Percentiles rank a stretch among this genome's conserved stretches.
These are phyloP conservation scores for Hippoglossus hippoglossus DNA, from an alignment of 2,797 vertebrate species.

Conservation along the genomic window DNA sequence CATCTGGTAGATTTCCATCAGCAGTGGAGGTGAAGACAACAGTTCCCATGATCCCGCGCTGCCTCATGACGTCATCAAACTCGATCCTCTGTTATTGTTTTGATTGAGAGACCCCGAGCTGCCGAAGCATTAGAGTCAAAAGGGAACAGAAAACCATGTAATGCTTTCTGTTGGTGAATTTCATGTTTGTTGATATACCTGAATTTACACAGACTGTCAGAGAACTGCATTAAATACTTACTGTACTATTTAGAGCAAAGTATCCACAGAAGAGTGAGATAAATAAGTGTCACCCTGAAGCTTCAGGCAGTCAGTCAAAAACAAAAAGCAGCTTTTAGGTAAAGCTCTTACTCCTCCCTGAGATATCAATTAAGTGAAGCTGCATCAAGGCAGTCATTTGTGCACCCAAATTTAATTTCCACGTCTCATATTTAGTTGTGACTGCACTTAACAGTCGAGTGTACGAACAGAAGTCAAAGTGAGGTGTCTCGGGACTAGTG, in stretches of 20 bases:
- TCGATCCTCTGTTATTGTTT: too few species aligned
- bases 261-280: neutral
- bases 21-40: too few species aligned
- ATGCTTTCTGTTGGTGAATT: too few species aligned
- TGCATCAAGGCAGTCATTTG: neutral
- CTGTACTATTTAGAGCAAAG: neutral
- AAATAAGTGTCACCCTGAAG: neutral
- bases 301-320: neutral
- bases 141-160: too few species aligned
- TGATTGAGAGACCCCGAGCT: too few species aligned
- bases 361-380: slow-evolving; percentile 1
- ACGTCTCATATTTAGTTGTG: neutral
- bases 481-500: neutral
- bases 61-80: too few species aligned
- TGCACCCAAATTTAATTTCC: neutral
- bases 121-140: too few species aligned
- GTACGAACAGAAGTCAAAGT: neutral
- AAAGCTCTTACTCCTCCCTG: neutral
- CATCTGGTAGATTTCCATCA: too few species aligned
- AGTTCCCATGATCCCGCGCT: too few species aligned
- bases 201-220: too few species aligned
- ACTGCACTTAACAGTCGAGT: neutral
- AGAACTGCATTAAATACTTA: neutral
- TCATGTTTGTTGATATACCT: too few species aligned
- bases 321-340: neutral